phyloP scores from a whole-genome alignment of 2,888 invertebrate species.

The Drosophila melanocephala region DNA sequence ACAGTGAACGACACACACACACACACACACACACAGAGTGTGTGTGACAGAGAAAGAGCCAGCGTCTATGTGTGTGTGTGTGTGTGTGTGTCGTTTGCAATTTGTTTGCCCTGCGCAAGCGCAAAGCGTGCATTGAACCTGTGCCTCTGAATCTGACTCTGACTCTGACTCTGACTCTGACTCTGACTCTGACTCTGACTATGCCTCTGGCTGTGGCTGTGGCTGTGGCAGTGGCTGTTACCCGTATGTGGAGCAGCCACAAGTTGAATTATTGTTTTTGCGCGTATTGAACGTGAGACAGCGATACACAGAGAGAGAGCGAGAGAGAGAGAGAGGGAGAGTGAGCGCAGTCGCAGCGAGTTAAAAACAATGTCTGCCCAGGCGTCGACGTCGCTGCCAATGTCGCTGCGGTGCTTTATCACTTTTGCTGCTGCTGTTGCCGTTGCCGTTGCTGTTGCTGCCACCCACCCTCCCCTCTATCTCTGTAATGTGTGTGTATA shows the following conservation, averaged over 20 bases:
- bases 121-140: conserved; percentile 81
- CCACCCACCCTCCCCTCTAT: conserved; percentile 6
- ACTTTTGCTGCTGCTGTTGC: conserved; percentile 60
- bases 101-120: conserved; percentile 79
- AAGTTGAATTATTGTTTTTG: conserved; percentile 79
- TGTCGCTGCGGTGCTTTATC: conserved; percentile 79
- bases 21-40: not conserved
- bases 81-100: conserved; percentile 56
- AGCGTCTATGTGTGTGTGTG: conserved; percentile 2
- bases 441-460: conserved; percentile 32
- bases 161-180: not conserved
- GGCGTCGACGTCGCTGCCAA: conserved; percentile 58
- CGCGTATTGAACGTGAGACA: conserved; percentile 34
- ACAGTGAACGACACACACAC: conserved; percentile 35
- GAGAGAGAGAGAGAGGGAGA: not conserved
- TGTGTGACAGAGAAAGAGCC: conserved; percentile 13
- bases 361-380: conserved; percentile 77
- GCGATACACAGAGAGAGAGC: not conserved
- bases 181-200: not conserved
- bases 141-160: conserved; percentile 34
- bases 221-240: conserved; percentile 13
- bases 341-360: conserved; percentile 71
- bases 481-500: conserved; percentile 34
- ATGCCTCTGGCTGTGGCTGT: conserved; percentile 12
- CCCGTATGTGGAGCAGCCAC: conserved; percentile 76